phyloP scores from a whole-genome alignment of 1,140 invertebrate genomes.

The Trachymyrmex septentrionalis region DNA sequence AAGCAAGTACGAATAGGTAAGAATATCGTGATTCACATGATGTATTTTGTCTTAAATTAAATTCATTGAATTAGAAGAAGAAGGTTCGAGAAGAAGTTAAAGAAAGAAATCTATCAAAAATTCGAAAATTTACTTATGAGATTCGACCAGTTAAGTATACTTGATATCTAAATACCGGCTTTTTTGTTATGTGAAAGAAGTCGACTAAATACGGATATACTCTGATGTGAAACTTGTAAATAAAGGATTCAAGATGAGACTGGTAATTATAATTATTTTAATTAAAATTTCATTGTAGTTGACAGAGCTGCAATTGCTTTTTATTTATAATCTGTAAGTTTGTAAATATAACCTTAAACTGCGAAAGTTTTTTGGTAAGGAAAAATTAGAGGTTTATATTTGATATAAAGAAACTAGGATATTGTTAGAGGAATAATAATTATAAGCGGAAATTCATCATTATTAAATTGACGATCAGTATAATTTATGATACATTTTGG shows the following conservation, averaged over 20 bases:
- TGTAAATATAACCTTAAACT: conserved; percentile 13
- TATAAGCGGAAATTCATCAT: no score
- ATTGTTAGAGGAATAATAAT: neutral
- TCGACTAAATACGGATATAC: neutral
- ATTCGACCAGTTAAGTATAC: no score
- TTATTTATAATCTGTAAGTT: neutral
- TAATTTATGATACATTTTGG: no score
- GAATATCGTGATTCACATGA: no score
- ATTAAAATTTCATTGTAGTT: neutral
- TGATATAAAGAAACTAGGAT: neutral
- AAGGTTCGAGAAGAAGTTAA: no score
- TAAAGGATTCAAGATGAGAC: conserved; percentile 66
- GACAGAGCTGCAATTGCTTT: neutral
- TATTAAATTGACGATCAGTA: no score
- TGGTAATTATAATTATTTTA: conserved; percentile 69
- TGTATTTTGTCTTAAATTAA: no score
- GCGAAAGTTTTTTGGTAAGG: neutral
- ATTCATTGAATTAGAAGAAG: no score
- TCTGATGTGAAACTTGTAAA: neutral
- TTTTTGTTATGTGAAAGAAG: neutral
- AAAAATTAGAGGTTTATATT: neutral
- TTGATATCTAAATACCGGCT: neutral
- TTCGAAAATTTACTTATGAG: no score
- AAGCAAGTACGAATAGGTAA: no score
- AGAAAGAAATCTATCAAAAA: no score